Evolutionary conservation across 2,888 invertebrate genomes (phyloP), one percentile per base, ranked within the genome.

Genomic region (Caenorhabditis angaria): DNA sequence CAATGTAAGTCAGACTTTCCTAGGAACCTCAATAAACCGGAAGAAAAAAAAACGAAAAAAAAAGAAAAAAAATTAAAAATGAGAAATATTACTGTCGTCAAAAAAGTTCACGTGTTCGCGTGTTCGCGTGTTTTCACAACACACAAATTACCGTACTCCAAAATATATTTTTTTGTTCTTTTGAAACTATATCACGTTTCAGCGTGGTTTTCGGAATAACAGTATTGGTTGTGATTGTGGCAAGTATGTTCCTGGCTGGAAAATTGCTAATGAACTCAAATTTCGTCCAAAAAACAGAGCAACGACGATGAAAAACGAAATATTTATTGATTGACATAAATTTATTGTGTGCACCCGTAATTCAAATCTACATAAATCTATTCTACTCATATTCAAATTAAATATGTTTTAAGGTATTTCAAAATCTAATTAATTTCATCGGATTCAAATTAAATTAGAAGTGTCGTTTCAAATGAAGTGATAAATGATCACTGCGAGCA

Each of bases 401-500:
- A n/a, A n/a, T n/a, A n/a, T n/a, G n/a, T n/a, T n/a, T n/a, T n/a
- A n/a, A n/a, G n/a, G n/a, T n/a, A n/a, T n/a, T n/a, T n/a, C n/a
- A n/a, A n/a, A 35, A 35, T 35, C 14, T 10, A 35, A 35, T 35
- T 35, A 35, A 35, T 35, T 35, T 14, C 4, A 8, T 50, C 22
- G 24, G 10, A 50, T 50, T 22, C 22, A 10, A 12, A 18, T 18
- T 41, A 41, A 41, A 20, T 59, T 58, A 74, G 29, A 73, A 68
- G 58, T 82, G 82, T n/a, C 80, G 70, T 73, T 80, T 82, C 76
- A 82, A 75, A 57, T 82, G 82, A 14, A 82, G 74, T 32, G 71
- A 70, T 14, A 92, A 89, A 82, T 92, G 92, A 86, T 92, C 92
- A 35, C 91, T 91, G 55, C 92, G 88, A 47, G 91, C 90, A 88